phyloP scores from a whole-genome alignment of 2,888 invertebrate species.

The Drosophila imparisetae region DNA sequence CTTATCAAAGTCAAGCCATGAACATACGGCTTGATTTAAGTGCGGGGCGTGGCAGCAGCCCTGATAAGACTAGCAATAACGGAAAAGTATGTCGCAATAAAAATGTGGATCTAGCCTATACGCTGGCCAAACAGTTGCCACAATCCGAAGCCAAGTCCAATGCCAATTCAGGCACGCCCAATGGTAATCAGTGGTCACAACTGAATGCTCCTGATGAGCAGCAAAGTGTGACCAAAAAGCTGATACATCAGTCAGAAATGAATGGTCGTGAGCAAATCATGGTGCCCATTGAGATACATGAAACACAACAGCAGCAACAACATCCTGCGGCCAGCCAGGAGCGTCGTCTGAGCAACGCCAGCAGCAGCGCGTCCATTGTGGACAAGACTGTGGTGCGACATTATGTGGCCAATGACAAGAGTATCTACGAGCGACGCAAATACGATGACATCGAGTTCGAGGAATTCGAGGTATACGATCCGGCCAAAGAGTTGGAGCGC shows the following conservation, averaged over 20 bases:
- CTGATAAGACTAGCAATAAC: constrained; percentile 78
- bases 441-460: constrained; percentile 94
- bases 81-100: constrained; percentile 84
- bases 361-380: constrained; percentile 71
- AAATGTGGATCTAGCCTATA: constrained; percentile 85
- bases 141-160: constrained; percentile 32
- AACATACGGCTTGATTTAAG: constrained; percentile 76
- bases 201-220: constrained; percentile 12
- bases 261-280: constrained; percentile 66
- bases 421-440: constrained; percentile 87
- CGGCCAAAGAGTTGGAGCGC: constrained; percentile 77
- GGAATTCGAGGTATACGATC: constrained; percentile 90
- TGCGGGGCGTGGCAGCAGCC: constrained; percentile 34
- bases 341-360: constrained; percentile 73
- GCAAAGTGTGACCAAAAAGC: constrained; percentile 29
- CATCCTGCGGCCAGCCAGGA: constrained; percentile 25
- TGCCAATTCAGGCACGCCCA: constrained; percentile 32
- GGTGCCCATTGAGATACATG: constrained; percentile 79
- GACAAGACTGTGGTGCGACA: constrained; percentile 87
- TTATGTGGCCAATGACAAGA: constrained; percentile 87
- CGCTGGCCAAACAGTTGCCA: constrained; percentile 72
- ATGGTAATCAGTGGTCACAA: constrained; percentile 36
- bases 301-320: constrained; percentile 23
- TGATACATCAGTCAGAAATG: constrained; percentile 47
- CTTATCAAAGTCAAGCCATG: constrained; percentile 80